Evolutionary conservation across 2,113 vertebrate species (phyloP).

Genomic region (Phocoena sinus): DNA sequence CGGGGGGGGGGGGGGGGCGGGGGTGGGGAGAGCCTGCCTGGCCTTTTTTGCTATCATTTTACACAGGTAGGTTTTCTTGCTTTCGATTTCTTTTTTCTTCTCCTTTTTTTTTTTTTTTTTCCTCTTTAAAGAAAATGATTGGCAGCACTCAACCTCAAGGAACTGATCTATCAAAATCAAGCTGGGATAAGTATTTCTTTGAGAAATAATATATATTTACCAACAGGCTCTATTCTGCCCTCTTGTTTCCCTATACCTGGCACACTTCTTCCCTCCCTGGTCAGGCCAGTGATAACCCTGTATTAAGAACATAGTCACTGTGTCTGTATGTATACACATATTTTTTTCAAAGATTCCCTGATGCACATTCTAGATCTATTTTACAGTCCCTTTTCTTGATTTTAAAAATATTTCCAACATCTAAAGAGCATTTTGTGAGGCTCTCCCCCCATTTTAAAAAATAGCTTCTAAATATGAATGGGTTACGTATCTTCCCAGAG

Average conservation of each 20-base stretch:
- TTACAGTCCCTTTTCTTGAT: slow-evolving; percentile 51
- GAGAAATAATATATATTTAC: slow-evolving; percentile 76
- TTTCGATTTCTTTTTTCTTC: neutral
- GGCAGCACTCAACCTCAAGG: slow-evolving; percentile 58
- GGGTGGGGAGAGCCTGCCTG: slow-evolving; percentile 22
- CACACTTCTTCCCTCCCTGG: slow-evolving; percentile 62
- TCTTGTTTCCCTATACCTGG: slow-evolving; percentile 60
- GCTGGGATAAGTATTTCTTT: slow-evolving; percentile 72
- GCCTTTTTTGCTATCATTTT: slow-evolving; percentile 35
- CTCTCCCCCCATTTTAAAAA: slow-evolving; percentile 67
- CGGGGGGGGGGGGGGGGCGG: neutral
- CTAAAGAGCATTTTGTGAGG: slow-evolving; percentile 50
- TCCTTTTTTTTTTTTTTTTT: neutral
- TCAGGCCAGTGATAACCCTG: slow-evolving; percentile 22
- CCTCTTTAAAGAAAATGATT: slow-evolving; percentile 39
- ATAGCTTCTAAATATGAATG: slow-evolving; percentile 70
- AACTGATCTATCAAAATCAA: slow-evolving; percentile 73
- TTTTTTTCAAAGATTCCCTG: neutral
- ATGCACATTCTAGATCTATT: slow-evolving; percentile 42
- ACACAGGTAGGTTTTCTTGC: slow-evolving; percentile 25
- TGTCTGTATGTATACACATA: neutral
- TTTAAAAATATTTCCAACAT: slow-evolving; percentile 73
- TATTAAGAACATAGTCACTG: neutral
- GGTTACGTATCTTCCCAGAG: slow-evolving; percentile 63
- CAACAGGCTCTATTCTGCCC: slow-evolving; percentile 74